These are phyloP conservation scores for Hemibagrus guttatus DNA, from an alignment of 2,797 vertebrate species.

Conservation along the genomic window DNA sequence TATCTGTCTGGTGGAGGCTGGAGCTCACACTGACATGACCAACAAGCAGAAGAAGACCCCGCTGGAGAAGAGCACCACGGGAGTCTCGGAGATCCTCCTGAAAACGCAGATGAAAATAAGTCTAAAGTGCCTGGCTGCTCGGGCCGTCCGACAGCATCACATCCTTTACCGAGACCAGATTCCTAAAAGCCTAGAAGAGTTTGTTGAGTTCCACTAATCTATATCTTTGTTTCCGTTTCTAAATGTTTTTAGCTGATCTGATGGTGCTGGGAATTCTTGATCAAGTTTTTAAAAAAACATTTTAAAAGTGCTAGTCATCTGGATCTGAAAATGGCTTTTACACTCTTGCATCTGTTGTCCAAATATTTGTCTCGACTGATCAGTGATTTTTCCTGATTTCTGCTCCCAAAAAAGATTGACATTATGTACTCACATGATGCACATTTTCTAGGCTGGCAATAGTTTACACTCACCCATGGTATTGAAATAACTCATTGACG, in stretches of 20 bases:
- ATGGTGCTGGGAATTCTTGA: slow-evolving; percentile 48
- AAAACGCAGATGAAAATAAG: slow-evolving; percentile 99
- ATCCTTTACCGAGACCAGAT: slow-evolving; percentile 96
- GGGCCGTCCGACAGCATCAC: slow-evolving; percentile 88
- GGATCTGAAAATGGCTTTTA: not conserved
- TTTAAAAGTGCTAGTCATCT: slow-evolving; percentile 6
- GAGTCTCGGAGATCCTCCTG: slow-evolving; percentile 95
- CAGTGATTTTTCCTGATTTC: not conserved
- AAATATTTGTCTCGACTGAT: not conserved
- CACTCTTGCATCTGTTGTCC: not conserved
- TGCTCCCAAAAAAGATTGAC: not conserved
- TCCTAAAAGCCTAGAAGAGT: slow-evolving; percentile 94
- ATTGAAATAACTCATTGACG: not conserved
- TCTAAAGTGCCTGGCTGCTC: slow-evolving; percentile 97
- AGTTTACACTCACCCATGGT: not conserved
- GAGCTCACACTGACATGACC: slow-evolving; percentile 96
- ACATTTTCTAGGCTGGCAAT: not conserved
- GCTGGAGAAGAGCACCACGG: slow-evolving; percentile 94
- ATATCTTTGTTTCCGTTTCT: slow-evolving; percentile 54
- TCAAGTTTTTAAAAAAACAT: not conserved
- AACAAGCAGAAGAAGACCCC: slow-evolving; percentile 98
- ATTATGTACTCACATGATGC: not conserved
- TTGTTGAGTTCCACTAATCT: slow-evolving; percentile 93
- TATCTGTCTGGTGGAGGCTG: slow-evolving; percentile 93
- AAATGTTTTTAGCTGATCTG: slow-evolving; percentile 11